Evolutionary conservation across 2,888 invertebrate species (phyloP).

Genomic region (Campopleginae sp.): DNA sequence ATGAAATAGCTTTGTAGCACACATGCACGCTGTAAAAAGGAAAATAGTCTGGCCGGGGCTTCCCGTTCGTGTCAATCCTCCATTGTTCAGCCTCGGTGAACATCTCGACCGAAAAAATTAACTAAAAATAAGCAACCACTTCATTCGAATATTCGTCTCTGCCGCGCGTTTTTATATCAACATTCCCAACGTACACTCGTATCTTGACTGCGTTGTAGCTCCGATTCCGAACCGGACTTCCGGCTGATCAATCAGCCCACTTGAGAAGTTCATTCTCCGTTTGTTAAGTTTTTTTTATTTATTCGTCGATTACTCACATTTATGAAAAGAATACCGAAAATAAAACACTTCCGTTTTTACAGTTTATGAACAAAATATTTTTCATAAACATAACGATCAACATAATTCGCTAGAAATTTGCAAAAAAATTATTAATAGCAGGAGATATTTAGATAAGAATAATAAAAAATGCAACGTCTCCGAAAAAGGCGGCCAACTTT

Average conservation of each 20-base stretch:
- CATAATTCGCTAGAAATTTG: background rate
- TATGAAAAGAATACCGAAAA: background rate
- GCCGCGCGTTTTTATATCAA: constrained; percentile 24
- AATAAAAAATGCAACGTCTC: background rate
- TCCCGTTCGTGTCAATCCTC: constrained; percentile 46
- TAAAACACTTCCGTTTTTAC: background rate
- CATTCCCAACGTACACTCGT: constrained; percentile 16
- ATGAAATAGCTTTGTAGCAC: constrained; percentile 18
- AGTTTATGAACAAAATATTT: background rate
- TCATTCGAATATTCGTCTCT: constrained; percentile 16
- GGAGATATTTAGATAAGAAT: background rate
- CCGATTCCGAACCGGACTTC: constrained; percentile 34
- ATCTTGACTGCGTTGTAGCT: background rate
- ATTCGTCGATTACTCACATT: background rate
- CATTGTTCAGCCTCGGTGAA: constrained; percentile 57
- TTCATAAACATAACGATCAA: background rate
- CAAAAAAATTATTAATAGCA: too few relatives aligned
- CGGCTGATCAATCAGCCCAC: constrained; percentile 49
- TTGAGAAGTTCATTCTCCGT: background rate
- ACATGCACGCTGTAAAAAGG: background rate
- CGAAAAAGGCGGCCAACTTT: too few relatives aligned
- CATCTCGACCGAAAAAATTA: constrained; percentile 43
- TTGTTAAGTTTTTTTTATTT: background rate
- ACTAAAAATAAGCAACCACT: constrained; percentile 33
- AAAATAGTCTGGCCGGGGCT: constrained; percentile 17